Evolutionary conservation across 2,113 vertebrate species (phyloP).

Genomic region (Cathartes aura): DNA sequence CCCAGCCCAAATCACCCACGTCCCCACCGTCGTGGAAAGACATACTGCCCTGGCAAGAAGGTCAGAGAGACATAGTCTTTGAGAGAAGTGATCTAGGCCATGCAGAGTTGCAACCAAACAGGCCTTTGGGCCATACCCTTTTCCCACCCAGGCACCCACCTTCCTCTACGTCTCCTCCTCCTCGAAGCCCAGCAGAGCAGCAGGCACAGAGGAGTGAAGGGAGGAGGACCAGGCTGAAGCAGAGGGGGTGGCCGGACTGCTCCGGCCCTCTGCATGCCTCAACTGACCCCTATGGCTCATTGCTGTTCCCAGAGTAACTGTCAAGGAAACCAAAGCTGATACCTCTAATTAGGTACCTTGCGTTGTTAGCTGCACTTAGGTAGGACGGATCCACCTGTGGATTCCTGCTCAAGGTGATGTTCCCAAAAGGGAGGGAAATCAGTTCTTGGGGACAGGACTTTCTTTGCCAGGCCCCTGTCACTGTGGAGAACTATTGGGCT

Average conservation of each 20-base stretch:
- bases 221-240: neutral
- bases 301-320: neutral
- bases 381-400: neutral
- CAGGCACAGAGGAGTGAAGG: neutral
- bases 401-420: neutral
- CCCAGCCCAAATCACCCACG: rapidly evolving
- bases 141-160: neutral
- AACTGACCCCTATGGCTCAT: too few relatives aligned
- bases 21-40: rapidly evolving
- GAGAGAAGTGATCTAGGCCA: neutral
- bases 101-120: neutral
- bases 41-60: neutral
- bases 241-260: neutral
- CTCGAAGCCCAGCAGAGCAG: neutral
- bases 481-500: neutral
- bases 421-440: neutral
- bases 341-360: neutral
- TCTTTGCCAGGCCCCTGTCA: neutral
- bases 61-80: neutral
- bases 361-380: neutral
- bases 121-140: neutral
- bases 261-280: neutral
- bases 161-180: neutral
- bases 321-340: neutral
- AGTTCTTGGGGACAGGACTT: neutral